Conservation (phyloP, 2,888 invertebrate genomes). For the Parapristionchus giblindavisi region DNA sequence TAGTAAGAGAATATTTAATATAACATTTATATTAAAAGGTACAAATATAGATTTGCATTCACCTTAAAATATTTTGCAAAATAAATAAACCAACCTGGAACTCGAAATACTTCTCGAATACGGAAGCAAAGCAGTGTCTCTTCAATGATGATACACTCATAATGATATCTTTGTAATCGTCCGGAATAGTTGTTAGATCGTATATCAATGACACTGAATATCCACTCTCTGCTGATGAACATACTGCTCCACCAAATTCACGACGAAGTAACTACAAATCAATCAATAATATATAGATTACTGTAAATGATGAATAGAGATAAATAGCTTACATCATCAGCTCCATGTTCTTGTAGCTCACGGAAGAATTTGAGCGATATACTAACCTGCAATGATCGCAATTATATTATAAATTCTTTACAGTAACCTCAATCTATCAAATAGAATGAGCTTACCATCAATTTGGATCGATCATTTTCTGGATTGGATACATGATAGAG, state of each 20-base stretch:
- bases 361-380: constrained; percentile 94
- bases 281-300: not conserved
- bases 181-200: constrained; percentile 91
- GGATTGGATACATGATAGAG: constrained; percentile 97
- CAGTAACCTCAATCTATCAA: not conserved
- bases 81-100: constrained; percentile 73
- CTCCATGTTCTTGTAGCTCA: constrained; percentile 96
- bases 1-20: not conserved
- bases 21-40: not conserved
- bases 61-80: not conserved
- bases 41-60: not conserved
- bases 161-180: constrained; percentile 78
- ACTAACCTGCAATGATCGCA: constrained; percentile 82
- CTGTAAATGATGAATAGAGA: not conserved
- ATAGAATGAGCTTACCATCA: constrained; percentile 79
- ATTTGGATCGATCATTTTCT: constrained; percentile 93
- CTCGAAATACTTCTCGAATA: constrained; percentile 99
- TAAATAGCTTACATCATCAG: constrained; percentile 79
- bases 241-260: constrained; percentile 83
- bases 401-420: constrained; percentile 1
- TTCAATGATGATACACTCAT: constrained; percentile 84
- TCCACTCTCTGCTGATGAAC: constrained; percentile 86
- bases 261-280: constrained; percentile 80
- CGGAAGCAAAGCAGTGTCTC: constrained; percentile 97
- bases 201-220: constrained; percentile 92